A percentile compares a stretch with the other conserved stretches of the same genome.
These are phyloP conservation scores for Caenorhabditis sp. DNA, from an alignment of 2,888 invertebrate species.

Conservation along the genomic window DNA sequence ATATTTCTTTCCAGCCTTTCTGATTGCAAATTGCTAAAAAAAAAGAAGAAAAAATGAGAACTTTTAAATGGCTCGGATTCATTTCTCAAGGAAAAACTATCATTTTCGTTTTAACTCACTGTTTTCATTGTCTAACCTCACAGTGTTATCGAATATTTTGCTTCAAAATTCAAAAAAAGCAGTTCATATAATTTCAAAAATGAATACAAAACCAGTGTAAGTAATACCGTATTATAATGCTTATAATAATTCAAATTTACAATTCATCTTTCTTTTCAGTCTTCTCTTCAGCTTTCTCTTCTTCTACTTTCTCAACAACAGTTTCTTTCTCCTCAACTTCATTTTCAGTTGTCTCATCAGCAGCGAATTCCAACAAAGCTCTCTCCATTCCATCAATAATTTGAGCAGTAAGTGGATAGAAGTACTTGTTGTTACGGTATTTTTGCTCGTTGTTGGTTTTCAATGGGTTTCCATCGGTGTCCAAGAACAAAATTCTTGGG, in stretches of 20 bases:
- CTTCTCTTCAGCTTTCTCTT: constrained; percentile 29
- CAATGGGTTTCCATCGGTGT: constrained; percentile 70
- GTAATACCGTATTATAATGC: neutral
- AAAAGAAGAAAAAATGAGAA: too few species aligned
- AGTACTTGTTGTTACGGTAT: constrained; percentile 64
- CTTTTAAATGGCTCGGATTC: too few species aligned
- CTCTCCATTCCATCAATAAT: constrained; percentile 57
- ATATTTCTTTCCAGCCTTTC: too few species aligned
- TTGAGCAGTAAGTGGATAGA: constrained; percentile 65
- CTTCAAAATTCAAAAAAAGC: neutral
- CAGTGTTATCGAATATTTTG: too few species aligned
- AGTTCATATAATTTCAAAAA: neutral
- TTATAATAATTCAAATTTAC: neutral
- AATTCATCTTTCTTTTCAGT: constrained; percentile 28
- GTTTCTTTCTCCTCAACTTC: constrained; percentile 11
- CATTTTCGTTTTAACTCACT: too few species aligned
- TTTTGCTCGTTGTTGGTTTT: constrained; percentile 71
- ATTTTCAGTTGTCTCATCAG: constrained; percentile 27
- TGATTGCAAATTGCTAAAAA: too few species aligned
- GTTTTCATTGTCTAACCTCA: too few species aligned
- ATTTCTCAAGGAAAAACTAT: too few species aligned
- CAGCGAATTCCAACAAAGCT: constrained; percentile 48
- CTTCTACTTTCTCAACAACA: neutral
- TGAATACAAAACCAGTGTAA: neutral
- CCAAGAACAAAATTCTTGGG: constrained; percentile 73